These are phyloP conservation scores for Uropetala carovei DNA, from an alignment of 2,888 invertebrate genomes.

Conservation along the genomic window DNA sequence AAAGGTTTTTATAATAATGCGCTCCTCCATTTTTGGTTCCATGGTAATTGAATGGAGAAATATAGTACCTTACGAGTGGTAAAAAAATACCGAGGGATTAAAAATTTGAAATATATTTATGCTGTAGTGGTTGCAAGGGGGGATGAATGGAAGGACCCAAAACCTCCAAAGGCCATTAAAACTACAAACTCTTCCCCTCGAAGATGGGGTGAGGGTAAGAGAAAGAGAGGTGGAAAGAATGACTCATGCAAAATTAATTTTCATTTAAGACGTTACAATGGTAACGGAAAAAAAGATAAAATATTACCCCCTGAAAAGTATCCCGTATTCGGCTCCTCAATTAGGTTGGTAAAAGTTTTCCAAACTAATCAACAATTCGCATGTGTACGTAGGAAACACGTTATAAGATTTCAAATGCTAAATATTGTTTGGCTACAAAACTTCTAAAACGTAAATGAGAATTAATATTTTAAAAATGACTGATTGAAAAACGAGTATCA, in stretches of 20 bases:
- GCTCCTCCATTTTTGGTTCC: background rate
- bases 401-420: background rate
- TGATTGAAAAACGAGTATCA: background rate
- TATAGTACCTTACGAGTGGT: background rate
- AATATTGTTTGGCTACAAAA: background rate
- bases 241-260: slow-evolving; percentile 60
- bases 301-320: slow-evolving; percentile 4
- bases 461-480: background rate
- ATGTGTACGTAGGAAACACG: too few species aligned
- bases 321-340: background rate
- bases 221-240: background rate
- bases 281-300: slow-evolving; percentile 19
- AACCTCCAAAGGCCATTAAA: slow-evolving; percentile 5
- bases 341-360: background rate
- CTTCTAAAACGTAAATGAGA: background rate
- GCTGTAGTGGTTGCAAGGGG: background rate
- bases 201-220: background rate
- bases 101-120: background rate
- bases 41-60: slow-evolving; percentile 9
- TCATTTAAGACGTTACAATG: slow-evolving; percentile 38
- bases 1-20: too few species aligned
- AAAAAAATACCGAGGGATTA: background rate
- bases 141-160: background rate
- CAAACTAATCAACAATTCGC: background rate
- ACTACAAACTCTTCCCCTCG: background rate